Conservation (phyloP, 2,113 vertebrate genomes). For the Tachycineta bicolor region DNA sequence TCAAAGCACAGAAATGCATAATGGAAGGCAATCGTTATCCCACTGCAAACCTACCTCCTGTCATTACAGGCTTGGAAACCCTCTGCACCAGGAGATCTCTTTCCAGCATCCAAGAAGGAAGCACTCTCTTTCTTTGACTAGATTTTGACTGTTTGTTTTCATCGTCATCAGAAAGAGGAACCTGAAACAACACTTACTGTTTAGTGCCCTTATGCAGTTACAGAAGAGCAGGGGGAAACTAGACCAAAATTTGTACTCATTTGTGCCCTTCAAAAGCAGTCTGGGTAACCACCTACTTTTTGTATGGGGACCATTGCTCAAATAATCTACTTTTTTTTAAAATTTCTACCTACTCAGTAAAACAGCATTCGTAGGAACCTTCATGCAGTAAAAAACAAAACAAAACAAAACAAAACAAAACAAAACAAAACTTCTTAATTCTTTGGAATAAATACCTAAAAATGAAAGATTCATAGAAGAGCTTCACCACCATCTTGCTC, state of each 20-base stretch:
- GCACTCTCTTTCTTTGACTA: slow-evolving; percentile 74
- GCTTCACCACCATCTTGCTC: background rate
- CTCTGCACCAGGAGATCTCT: slow-evolving; percentile 1
- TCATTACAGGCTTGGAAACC: slow-evolving; percentile 42
- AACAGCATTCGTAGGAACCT: background rate
- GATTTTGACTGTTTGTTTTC: background rate
- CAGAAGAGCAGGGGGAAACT: background rate
- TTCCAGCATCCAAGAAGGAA: slow-evolving; percentile 89
- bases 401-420: too few relatives aligned
- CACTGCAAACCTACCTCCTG: slow-evolving; percentile 55
- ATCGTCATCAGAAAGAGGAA: background rate
- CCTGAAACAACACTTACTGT: slow-evolving; percentile 54
- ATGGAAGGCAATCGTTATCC: background rate
- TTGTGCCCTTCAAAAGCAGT: background rate
- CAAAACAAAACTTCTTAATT: background rate
- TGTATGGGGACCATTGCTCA: background rate
- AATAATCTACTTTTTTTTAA: background rate
- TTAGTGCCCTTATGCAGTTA: background rate
- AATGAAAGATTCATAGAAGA: background rate
- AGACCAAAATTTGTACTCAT: background rate
- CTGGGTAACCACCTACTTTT: background rate
- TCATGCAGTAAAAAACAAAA: background rate
- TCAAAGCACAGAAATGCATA: background rate
- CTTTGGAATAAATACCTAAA: background rate
- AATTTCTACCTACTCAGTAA: background rate